Base-by-base conservation (phyloP, 2,888 invertebrate genomes). In the Drosophila niveifrons region DNA sequence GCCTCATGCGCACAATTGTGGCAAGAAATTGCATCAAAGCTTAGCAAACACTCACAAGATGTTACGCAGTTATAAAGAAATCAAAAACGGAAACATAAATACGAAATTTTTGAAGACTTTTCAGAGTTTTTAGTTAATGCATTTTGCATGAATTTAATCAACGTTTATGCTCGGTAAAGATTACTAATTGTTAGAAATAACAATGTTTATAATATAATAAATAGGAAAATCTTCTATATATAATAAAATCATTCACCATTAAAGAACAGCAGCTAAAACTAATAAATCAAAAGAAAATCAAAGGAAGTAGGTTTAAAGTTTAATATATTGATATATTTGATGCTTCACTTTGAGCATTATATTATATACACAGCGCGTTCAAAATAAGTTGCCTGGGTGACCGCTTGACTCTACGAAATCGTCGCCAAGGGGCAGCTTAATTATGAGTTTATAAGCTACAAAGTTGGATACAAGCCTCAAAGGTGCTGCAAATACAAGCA, bases 371-470 rank as follows among this genome's bases (percentile, higher is more conserved):
- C 13, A 46, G 23, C 7, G 13, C 7, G 39, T 8, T 2, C 15
- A 2, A 36, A 47, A 15, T 11, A 28, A 9, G 15, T 57, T 36
- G 13, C 1, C 10, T 4, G 9, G 1, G 11, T 47, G 47, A 11
- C 29, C 18, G 17, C n/a, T 36, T 9, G 18, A 46, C 43, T 58
- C 61, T 61, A 46, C 46, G 17, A 10, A 13, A 13, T 17, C 10
- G 44, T 18, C 28, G 66, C 76, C 63, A 43, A 1, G 23, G 73
- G 74, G 31, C 61, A 74, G 67, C 80, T 78, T 79, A 82, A 80
- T 84, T 82, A 84, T 66, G 78, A 80, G 59, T 76, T 77, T 77
- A 53, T 67, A 65, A 72, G 64, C 65, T 66, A 66, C 70, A 71
- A 81, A 82, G 72, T 72, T 75, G 53, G 59, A 61, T 72, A 66